Percentiles rank a stretch among this genome's conserved stretches.
These are phyloP conservation scores for Lepidocyrtoides sp. DNA, from an alignment of 2,888 invertebrate genomes.

Conservation along the genomic window DNA sequence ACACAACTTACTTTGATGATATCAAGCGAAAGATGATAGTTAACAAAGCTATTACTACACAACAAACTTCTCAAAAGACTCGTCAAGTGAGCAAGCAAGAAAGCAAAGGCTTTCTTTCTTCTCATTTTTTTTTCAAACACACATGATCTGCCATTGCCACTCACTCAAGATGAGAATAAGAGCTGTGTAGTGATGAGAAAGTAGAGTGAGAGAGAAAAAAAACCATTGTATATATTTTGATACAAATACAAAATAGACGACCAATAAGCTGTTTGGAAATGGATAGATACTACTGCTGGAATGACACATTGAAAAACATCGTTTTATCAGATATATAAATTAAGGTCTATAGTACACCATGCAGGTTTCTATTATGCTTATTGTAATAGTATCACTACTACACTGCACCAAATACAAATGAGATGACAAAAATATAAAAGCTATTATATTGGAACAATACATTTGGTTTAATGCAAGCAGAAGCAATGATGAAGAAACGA, in stretches of 20 bases:
- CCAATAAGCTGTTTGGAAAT: background rate
- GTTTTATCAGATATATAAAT: background rate
- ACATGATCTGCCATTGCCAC: slow-evolving; percentile 30
- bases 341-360: background rate
- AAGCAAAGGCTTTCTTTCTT: background rate
- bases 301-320: too few relatives aligned
- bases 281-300: background rate
- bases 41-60: slow-evolving; percentile 75
- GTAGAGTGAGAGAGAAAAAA: background rate
- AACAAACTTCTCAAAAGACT: slow-evolving; percentile 41
- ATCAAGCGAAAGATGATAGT: slow-evolving; percentile 66
- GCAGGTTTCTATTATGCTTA: background rate
- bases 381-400: background rate
- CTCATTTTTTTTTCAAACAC: slow-evolving; percentile 14
- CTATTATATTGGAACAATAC: background rate
- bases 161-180: background rate
- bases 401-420: too few relatives aligned
- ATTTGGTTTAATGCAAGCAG: background rate
- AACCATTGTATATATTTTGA: background rate
- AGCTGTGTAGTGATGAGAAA: background rate
- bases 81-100: slow-evolving; percentile 27
- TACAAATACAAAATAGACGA: background rate
- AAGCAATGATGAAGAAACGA: slow-evolving; percentile 4
- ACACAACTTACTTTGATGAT: slow-evolving; percentile 54
- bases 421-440: background rate